Base-by-base conservation (phyloP, 2,113 vertebrate genomes). In the Pipra filicauda region DNA sequence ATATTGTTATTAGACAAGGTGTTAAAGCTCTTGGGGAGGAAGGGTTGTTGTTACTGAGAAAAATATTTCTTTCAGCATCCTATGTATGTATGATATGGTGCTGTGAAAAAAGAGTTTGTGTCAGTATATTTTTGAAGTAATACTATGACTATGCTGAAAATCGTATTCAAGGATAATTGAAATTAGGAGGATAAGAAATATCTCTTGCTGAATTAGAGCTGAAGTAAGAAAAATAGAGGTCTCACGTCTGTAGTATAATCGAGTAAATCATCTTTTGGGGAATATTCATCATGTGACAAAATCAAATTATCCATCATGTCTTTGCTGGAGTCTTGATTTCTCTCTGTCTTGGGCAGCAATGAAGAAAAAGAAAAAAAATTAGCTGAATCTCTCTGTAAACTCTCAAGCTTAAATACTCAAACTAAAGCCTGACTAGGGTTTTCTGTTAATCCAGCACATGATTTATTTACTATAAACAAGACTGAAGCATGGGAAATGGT, bases 401-500 rank as follows among this genome's bases (percentile, higher is more conserved):
- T 83, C 52, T 79, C 10, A 57, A 65, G 78, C 49, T 91, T 85
- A 90, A 91, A 82, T n/a, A 94, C 37, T 85, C 54, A 76, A 73
- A 35, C 54, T 91, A 62, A 92, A 97, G 80, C 16, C 71, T 85
- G 43, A 67, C 57, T 27, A 85, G 52, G 85, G 43, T 91, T 90
- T 92, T 95, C 79, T 92, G 82, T 70, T 93, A 91, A 95, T 92
- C 54, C 79, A 83, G 49, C 37, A 62, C 44, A 58, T 80, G 88
- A 94, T 91, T 93, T 96, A 93, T 95, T 95, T 93, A 86, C 91
- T 88, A 43, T 92, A 96, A 91, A 93, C 82, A 93, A 62, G 76
- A 58, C 62, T 93, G 85, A 76, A 93, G 30, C 58, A 70, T 62
- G 67, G 54, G 75, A 93, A 95, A 95, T 74, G 11, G 9, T 70